A percentile compares a stretch with the other conserved stretches of the same genome.
These are phyloP conservation scores for Bothrops jararaca DNA, from an alignment of 2,113 vertebrate species.

Conservation along the genomic window DNA sequence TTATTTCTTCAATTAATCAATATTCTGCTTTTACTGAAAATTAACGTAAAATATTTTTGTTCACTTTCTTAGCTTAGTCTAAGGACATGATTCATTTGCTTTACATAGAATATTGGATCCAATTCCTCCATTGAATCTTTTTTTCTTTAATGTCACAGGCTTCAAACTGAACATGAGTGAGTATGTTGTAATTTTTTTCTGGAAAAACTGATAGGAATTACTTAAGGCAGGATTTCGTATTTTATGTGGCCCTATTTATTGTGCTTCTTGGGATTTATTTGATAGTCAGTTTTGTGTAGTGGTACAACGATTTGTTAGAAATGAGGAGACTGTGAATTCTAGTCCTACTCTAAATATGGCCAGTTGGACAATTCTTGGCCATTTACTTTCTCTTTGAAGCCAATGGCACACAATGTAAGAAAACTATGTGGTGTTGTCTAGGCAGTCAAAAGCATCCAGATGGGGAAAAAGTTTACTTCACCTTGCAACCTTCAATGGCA, in stretches of 20 bases:
- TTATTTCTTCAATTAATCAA: background rate
- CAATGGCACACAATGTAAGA: background rate
- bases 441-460: background rate
- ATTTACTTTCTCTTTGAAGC: background rate
- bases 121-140: background rate
- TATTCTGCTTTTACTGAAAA: background rate
- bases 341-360: background rate
- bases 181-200: background rate
- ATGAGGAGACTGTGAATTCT: background rate
- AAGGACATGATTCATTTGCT: background rate
- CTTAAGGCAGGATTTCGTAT: background rate
- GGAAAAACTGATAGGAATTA: background rate
- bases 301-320: background rate
- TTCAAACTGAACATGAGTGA: background rate
- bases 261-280: background rate
- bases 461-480: background rate
- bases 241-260: background rate
- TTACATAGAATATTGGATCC: background rate
- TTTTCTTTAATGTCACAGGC: background rate
- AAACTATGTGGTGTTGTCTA: background rate
- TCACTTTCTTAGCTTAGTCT: background rate
- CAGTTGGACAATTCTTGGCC: background rate
- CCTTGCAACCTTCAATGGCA: background rate
- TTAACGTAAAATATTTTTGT: background rate
- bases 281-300: background rate